Evolutionary conservation across 1,140 invertebrate species (phyloP).

Genomic region (Nasonia longicornis): DNA sequence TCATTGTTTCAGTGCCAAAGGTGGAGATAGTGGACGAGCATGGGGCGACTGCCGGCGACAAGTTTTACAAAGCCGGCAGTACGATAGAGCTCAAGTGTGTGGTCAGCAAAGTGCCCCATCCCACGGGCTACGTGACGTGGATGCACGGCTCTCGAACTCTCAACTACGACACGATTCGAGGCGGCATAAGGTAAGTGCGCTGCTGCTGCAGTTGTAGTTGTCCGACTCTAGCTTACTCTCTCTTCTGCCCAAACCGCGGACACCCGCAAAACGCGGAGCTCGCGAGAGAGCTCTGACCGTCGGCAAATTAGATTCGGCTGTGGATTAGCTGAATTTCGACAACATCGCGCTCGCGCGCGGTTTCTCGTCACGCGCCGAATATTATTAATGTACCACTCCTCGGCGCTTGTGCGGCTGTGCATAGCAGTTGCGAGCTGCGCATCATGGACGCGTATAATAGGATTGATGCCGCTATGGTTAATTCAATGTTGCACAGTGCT

Average conservation of each 20-base stretch:
- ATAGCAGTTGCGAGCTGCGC: too few species aligned
- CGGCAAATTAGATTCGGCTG: constrained; percentile 11
- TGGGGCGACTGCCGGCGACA: constrained; percentile 81
- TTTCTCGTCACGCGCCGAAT: constrained; percentile 2
- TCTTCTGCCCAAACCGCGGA: neutral
- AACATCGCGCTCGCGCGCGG: constrained; percentile 4
- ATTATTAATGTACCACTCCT: neutral
- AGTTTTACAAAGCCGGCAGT: constrained; percentile 88
- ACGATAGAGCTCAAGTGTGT: constrained; percentile 88
- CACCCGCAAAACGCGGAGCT: neutral
- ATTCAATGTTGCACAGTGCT: neutral
- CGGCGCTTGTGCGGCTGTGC: too few species aligned
- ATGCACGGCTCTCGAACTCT: constrained; percentile 81
- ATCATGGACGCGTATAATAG: neutral
- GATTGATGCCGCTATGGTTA: neutral
- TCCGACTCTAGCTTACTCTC: neutral
- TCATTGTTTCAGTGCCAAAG: constrained; percentile 78
- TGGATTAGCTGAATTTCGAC: constrained; percentile 20
- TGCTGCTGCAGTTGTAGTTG: neutral
- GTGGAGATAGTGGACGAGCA: constrained; percentile 87
- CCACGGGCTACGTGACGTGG: constrained; percentile 84
- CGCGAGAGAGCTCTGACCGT: neutral
- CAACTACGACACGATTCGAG: constrained; percentile 86
- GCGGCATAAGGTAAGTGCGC: constrained; percentile 81
- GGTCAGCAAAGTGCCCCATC: constrained; percentile 83